Evolutionary conservation across 2,888 invertebrate species (phyloP).

Genomic region (Griposia aprilina): DNA sequence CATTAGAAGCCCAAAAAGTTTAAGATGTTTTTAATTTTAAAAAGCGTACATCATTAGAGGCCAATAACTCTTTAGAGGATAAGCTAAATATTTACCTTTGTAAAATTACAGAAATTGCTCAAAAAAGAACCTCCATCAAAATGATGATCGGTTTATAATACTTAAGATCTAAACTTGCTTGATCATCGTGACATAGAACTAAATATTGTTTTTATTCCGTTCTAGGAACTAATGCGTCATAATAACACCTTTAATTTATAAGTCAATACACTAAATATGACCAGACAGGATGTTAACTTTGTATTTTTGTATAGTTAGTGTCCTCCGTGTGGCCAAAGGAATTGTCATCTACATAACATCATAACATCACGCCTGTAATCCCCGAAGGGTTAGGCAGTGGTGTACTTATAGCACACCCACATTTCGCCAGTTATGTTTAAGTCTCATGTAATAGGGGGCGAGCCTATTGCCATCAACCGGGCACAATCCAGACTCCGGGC

Average conservation of each 20-base stretch:
- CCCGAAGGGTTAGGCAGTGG: no score
- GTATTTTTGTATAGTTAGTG: neutral
- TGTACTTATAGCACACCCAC: no score
- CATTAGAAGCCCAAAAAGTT: no score
- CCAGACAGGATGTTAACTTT: constrained; percentile 27
- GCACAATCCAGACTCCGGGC: no score
- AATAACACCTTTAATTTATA: neutral
- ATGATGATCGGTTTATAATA: constrained; percentile 28
- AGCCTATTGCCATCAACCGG: no score
- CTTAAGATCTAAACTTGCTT: neutral
- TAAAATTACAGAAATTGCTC: neutral
- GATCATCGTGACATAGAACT: constrained; percentile 26
- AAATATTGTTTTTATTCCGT: neutral
- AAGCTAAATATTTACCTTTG: neutral
- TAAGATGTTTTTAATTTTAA: no score
- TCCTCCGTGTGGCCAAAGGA: neutral
- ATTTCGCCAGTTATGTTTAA: no score
- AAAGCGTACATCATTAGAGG: no score
- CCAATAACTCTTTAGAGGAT: no score
- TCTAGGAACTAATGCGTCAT: constrained; percentile 23
- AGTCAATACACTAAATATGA: neutral
- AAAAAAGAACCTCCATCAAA: neutral
- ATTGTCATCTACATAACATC: neutral
- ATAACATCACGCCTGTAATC: no score
- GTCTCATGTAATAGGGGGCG: no score